Conservation (phyloP, 2,113 vertebrate genomes). For the Lanius ludovicianus region DNA sequence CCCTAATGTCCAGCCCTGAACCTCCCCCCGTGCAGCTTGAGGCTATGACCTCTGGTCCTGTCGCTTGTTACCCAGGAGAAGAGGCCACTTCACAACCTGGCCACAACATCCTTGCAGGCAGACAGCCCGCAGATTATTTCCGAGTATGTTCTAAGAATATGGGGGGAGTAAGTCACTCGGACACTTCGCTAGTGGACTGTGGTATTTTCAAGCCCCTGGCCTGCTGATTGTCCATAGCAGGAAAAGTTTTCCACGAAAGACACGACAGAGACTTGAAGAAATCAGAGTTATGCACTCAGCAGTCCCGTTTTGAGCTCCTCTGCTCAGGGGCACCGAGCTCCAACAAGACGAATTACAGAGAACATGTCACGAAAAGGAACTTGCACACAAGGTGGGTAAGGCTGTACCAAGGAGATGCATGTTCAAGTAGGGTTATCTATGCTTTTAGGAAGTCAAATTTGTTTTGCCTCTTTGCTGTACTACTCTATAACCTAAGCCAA, state of each 20-base stretch:
- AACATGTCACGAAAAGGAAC: neutral
- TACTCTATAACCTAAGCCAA: slow-evolving; percentile 4
- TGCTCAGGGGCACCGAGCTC: accelerated
- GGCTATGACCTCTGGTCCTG: neutral
- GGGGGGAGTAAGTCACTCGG: accelerated
- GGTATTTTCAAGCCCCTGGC: too few species aligned
- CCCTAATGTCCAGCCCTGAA: neutral
- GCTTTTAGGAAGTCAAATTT: neutral
- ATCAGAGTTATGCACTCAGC: neutral
- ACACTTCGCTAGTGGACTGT: accelerated
- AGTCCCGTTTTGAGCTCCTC: neutral
- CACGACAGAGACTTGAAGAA: neutral
- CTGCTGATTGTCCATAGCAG: neutral
- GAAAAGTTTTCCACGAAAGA: neutral
- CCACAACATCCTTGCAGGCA: neutral
- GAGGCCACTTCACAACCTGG: neutral
- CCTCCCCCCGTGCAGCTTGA: neutral
- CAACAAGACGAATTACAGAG: neutral
- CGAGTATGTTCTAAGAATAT: neutral
- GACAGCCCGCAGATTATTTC: neutral
- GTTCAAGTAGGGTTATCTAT: neutral
- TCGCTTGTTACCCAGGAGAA: neutral
- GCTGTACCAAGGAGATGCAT: neutral
- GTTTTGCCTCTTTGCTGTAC: neutral
- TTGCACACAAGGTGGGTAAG: neutral